phyloP scores from a whole-genome alignment of 2,888 invertebrate species.

The Polydrusus pterygomalis region DNA sequence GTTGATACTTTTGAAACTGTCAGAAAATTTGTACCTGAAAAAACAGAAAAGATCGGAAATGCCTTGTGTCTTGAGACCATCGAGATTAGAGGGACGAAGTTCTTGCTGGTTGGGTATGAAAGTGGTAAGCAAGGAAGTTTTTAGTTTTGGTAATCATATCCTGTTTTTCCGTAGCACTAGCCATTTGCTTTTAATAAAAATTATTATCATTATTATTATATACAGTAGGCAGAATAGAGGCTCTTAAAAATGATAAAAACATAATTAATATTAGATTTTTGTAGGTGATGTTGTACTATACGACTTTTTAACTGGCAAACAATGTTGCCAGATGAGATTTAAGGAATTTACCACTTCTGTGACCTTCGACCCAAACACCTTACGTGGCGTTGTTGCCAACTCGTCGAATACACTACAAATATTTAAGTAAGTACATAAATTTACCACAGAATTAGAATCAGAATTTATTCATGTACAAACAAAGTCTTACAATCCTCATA shows the following conservation, averaged over 20 bases:
- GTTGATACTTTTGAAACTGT: constrained; percentile 69
- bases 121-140: constrained; percentile 69
- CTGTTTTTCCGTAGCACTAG: constrained; percentile 30
- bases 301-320: constrained; percentile 79
- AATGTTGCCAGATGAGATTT: constrained; percentile 75
- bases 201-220: no score
- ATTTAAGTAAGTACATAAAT: constrained; percentile 31
- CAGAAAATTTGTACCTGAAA: constrained; percentile 71
- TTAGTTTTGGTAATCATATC: constrained; percentile 14
- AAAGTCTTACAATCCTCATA: no score
- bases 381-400: constrained; percentile 81
- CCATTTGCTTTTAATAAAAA: no score
- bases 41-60: constrained; percentile 73
- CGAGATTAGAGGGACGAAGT: constrained; percentile 72
- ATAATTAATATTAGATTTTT: background rate
- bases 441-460: background rate
- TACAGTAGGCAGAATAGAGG: no score
- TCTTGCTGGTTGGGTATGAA: constrained; percentile 83
- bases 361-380: constrained; percentile 80
- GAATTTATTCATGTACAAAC: no score
- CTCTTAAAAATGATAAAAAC: no score
- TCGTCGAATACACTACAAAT: constrained; percentile 75
- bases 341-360: constrained; percentile 82
- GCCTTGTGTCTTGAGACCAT: constrained; percentile 80
- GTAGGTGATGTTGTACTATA: constrained; percentile 79